Percentiles rank a stretch among this genome's conserved stretches.
These are phyloP conservation scores for Cataglyphis livida DNA, from an alignment of 2,888 invertebrate species.

Conservation along the genomic window DNA sequence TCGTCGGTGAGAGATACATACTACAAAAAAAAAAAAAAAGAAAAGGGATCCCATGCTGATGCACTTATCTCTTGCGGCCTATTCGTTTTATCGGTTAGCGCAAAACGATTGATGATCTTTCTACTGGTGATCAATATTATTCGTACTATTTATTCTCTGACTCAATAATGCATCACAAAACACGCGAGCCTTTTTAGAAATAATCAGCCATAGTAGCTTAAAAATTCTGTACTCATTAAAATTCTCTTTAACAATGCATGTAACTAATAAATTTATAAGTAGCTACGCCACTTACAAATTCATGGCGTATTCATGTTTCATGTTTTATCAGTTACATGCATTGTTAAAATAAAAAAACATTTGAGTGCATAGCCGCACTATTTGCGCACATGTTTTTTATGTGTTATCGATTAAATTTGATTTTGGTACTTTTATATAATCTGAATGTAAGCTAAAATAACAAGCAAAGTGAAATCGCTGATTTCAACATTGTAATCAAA, in stretches of 20 bases:
- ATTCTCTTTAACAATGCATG: not conserved
- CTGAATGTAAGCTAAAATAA: not conserved
- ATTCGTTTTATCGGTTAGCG: conserved; percentile 19
- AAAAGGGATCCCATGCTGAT: conserved; percentile 19
- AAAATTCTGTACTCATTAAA: conserved; percentile 10
- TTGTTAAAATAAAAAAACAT: not conserved
- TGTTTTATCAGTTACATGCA: not conserved
- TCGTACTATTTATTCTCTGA: not conserved
- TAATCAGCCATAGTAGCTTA: not conserved
- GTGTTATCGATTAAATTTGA: not conserved
- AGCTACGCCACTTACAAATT: not conserved
- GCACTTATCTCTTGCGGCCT: conserved; percentile 19
- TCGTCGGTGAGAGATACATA: not conserved
- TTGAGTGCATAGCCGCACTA: not conserved
- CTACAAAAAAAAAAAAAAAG: not conserved
- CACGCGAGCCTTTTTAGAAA: not conserved
- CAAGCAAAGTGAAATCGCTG: not conserved
- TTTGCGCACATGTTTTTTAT: not conserved
- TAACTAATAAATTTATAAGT: too few species aligned
- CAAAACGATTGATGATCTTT: conserved; percentile 35
- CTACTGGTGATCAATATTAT: conserved; percentile 19
- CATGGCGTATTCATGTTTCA: not conserved
- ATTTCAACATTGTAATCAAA: conserved; percentile 15
- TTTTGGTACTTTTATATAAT: not conserved
- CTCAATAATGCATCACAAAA: conserved; percentile 25